A percentile compares a stretch with the other conserved stretches of the same genome.
These are phyloP conservation scores for Syrmaticus mikado DNA, from an alignment of 2,113 vertebrate genomes.

Conservation along the genomic window DNA sequence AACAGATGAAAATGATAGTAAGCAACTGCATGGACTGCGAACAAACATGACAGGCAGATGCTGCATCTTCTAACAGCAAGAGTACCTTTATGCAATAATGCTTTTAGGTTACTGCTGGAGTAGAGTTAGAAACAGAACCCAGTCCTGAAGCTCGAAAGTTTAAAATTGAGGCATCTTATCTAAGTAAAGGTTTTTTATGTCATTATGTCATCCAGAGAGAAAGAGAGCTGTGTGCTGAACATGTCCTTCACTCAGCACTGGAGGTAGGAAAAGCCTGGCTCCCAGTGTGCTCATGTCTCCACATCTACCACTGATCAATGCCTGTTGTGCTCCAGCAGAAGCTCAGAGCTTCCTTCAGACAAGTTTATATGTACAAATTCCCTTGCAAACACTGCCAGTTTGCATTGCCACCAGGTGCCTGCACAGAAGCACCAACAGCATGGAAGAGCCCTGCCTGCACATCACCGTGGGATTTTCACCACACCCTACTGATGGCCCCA, in stretches of 20 bases:
- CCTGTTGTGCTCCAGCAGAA: neutral
- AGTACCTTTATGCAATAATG: neutral
- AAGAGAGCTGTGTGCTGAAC: neutral
- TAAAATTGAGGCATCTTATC: neutral
- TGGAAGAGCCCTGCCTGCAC: neutral
- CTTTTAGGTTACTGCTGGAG: neutral
- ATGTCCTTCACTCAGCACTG: fast-evolving
- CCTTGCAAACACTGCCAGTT: fast-evolving
- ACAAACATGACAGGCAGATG: neutral
- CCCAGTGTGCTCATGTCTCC: fast-evolving
- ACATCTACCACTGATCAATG: too few species aligned
- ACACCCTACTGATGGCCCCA: neutral
- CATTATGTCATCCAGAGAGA: neutral
- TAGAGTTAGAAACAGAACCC: neutral
- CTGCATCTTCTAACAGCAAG: neutral
- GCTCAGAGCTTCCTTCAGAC: neutral
- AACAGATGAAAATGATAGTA: neutral
- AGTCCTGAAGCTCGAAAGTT: neutral
- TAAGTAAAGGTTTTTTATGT: fast-evolving
- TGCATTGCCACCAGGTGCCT: fast-evolving
- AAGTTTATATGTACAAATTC: neutral
- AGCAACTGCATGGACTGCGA: neutral
- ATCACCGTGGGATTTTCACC: fast-evolving
- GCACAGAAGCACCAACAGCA: too few species aligned
- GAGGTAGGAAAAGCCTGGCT: neutral